Conservation (phyloP, 2,797 vertebrate genomes). For the Anabacerthia variegaticeps region DNA sequence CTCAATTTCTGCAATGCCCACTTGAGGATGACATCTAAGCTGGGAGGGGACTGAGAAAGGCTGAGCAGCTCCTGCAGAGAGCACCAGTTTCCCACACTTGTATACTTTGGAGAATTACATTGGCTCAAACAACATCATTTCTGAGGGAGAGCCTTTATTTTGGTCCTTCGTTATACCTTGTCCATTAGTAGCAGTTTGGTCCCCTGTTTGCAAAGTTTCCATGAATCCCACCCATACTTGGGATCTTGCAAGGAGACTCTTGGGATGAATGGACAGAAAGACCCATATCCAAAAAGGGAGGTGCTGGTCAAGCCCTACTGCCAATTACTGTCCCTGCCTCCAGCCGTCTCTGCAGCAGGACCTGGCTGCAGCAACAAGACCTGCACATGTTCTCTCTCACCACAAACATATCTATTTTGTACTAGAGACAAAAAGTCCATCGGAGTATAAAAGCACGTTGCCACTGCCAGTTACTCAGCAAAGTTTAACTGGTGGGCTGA, state of each 20-base stretch:
- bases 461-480: not conserved
- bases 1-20: not conserved
- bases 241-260: not conserved
- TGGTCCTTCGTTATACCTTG: not conserved
- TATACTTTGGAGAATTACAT: not conserved
- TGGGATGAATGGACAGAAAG: not conserved
- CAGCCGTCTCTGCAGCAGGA: not conserved
- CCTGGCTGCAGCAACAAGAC: not conserved
- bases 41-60: not conserved
- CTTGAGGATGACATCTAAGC: not conserved
- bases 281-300: fast-evolving
- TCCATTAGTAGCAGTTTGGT: not conserved
- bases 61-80: not conserved
- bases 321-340: not conserved
- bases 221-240: not conserved
- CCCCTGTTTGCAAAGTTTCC: not conserved
- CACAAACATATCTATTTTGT: not conserved
- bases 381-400: not conserved
- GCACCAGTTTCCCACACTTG: not conserved
- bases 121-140: not conserved
- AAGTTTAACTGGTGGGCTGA: not conserved
- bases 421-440: not conserved
- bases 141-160: not conserved
- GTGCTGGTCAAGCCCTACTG: fast-evolving
- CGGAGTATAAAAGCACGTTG: fast-evolving